phyloP scores from a whole-genome alignment of 2,888 invertebrate species.

The Melanargia galathea region DNA sequence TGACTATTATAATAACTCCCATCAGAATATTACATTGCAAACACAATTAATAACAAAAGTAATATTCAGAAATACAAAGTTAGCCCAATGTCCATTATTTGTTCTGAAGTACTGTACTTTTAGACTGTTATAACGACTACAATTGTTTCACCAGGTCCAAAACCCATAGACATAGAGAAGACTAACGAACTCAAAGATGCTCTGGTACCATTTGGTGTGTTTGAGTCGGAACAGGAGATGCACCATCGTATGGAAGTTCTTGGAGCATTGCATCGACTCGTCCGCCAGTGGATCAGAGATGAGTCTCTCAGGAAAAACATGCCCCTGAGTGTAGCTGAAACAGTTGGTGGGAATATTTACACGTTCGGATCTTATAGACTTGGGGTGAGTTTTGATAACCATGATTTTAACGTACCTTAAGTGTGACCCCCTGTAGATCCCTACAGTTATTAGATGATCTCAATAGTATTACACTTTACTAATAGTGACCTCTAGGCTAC shows the following conservation, averaged over 20 bases:
- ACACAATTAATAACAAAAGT: too few species aligned
- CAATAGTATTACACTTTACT: too few species aligned
- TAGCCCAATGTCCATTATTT: too few species aligned
- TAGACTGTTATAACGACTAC: neutral
- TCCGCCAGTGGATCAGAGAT: slow-evolving; percentile 96
- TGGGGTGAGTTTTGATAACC: slow-evolving; percentile 83
- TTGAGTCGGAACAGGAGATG: slow-evolving; percentile 94
- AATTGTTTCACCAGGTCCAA: slow-evolving; percentile 82
- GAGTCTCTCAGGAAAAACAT: slow-evolving; percentile 94
- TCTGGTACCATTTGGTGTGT: slow-evolving; percentile 92
- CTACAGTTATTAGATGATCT: too few species aligned
- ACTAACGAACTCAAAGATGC: slow-evolving; percentile 90
- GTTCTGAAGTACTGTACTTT: too few species aligned
- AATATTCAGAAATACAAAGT: too few species aligned
- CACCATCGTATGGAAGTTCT: slow-evolving; percentile 93
- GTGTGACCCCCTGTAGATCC: neutral
- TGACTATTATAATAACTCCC: too few species aligned
- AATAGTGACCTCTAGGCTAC: too few species aligned
- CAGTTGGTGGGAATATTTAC: slow-evolving; percentile 98
- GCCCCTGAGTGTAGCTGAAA: slow-evolving; percentile 94
- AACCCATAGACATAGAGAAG: slow-evolving; percentile 88
- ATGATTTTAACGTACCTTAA: neutral
- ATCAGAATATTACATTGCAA: too few species aligned
- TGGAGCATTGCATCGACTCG: slow-evolving; percentile 93
- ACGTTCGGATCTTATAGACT: slow-evolving; percentile 99